A percentile compares a stretch with the other conserved stretches of the same genome.
Evolutionary conservation across 2,888 invertebrate genomes (phyloP).

Genomic region (Agonopterix alstromeriana): DNA sequence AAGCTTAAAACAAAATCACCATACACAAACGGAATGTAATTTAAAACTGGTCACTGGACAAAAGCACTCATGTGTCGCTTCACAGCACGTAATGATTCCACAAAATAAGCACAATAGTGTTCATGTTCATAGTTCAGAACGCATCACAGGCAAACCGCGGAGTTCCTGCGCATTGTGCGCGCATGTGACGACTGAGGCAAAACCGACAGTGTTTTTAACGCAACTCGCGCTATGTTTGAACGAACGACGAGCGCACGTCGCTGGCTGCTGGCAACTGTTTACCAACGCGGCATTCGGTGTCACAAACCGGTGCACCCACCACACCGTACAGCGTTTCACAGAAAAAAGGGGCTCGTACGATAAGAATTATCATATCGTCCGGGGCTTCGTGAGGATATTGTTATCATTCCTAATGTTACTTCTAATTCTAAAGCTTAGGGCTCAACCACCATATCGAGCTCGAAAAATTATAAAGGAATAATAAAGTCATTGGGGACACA

Average conservation of each 20-base stretch:
- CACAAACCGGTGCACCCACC: conserved; percentile 43
- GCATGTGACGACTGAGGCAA: conserved; percentile 14
- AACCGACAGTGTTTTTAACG: conserved; percentile 13
- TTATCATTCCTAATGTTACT: background rate
- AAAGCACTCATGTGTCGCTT: conserved; percentile 17
- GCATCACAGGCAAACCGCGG: conserved; percentile 37
- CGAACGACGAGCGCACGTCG: conserved; percentile 45
- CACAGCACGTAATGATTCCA: conserved; percentile 20
- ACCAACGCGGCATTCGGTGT: conserved; percentile 31
- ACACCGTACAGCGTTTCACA: conserved; percentile 24
- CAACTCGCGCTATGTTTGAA: conserved; percentile 13
- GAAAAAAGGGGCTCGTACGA: conserved; percentile 51
- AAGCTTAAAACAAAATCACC: no score
- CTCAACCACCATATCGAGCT: no score
- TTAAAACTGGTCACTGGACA: conserved; percentile 14
- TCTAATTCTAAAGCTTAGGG: no score
- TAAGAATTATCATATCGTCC: conserved; percentile 50
- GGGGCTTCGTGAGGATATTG: conserved; percentile 16
- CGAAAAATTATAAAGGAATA: no score
- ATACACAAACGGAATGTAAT: background rate
- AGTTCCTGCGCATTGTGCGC: conserved; percentile 61
- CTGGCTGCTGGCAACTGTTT: conserved; percentile 52
- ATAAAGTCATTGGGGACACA: no score
- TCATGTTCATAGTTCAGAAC: conserved; percentile 27
- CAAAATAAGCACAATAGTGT: conserved; percentile 16